Evolutionary conservation across 2,113 vertebrate genomes (phyloP), one percentile per base, ranked within the genome.

Genomic region (Puma concolor): DNA sequence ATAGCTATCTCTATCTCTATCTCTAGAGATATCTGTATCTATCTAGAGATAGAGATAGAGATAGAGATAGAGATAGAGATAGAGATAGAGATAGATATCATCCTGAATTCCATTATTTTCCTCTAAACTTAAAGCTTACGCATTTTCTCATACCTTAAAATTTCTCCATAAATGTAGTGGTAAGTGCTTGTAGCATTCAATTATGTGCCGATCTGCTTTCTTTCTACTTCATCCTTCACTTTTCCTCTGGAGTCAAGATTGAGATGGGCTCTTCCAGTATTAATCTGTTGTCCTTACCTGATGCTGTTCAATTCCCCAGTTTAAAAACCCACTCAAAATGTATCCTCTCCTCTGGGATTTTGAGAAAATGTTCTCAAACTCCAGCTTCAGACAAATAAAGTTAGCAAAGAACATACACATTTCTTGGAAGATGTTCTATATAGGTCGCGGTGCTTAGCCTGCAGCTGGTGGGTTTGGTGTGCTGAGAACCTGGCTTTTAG

Each of bases 241-340:
- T 83, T 88, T 77, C 2, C 50, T 93, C 10, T 38, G 77, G 48
- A 83, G 44, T 89, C 36, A 64, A 14, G 15, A 13, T 83, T 88
- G 69, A 71, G 33, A 16, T 93, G 3, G 66, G 77, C 57, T 83
- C 44, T 50, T 21, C 33, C 15, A 7, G 77, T 79, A 64, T 86
- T 54, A 44, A 44, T 29, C 0, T 64, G 27, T 74, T 79, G 14
- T 63, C 12, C 69, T 81, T 94, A 84, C 60, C 77, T 64, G 44
- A 54, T 29, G 4, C 33, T 29, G 54, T 71, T 90, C 64, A 38
- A 89, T 44, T 74, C 17, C 38, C 36, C 44, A 48, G 66, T 80
- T 93, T 80, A n/a, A 71, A 92, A 95, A 79, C 77, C 38, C 54
- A 54, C 52, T 79, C 60, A 95, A 79, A 88, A 77, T 36, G 41